Percentiles rank a stretch among this genome's conserved stretches.
Evolutionary conservation across 2,888 invertebrate genomes (phyloP).

Genomic region (Mantis religiosa): DNA sequence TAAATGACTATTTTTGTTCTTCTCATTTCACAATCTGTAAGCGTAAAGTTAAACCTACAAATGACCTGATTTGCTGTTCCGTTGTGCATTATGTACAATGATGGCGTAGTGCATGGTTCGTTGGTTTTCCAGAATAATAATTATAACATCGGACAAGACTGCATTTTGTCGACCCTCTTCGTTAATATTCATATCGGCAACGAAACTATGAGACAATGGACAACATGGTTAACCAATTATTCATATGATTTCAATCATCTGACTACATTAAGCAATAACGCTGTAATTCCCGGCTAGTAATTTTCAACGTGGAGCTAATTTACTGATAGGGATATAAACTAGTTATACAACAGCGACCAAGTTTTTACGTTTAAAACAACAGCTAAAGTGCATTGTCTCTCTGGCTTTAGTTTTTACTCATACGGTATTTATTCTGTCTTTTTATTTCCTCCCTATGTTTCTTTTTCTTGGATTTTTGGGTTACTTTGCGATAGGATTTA

Average conservation of each 20-base stretch:
- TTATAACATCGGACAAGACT: background rate
- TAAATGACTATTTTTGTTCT: too few relatives aligned
- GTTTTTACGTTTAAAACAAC: background rate
- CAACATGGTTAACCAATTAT: background rate
- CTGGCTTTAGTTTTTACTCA: too few relatives aligned
- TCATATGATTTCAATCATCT: background rate
- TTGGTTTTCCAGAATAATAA: background rate
- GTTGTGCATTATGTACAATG: too few relatives aligned
- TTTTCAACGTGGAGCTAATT: background rate
- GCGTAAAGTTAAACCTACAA: too few relatives aligned
- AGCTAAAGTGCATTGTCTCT: background rate
- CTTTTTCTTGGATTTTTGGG: too few relatives aligned
- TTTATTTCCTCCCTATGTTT: too few relatives aligned
- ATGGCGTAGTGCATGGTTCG: too few relatives aligned
- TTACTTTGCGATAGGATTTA: too few relatives aligned
- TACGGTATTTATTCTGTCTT: too few relatives aligned
- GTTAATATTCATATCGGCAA: background rate
- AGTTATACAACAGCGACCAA: background rate
- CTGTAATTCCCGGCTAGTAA: background rate
- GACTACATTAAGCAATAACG: background rate
- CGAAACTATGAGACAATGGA: background rate
- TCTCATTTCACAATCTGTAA: too few relatives aligned
- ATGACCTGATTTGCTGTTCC: too few relatives aligned
- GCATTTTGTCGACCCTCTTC: background rate
- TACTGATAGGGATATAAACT: background rate